Evolutionary conservation across 1,140 invertebrate species (phyloP), one percentile per base, ranked within the genome.

Genomic region (Drosophila melanica): DNA sequence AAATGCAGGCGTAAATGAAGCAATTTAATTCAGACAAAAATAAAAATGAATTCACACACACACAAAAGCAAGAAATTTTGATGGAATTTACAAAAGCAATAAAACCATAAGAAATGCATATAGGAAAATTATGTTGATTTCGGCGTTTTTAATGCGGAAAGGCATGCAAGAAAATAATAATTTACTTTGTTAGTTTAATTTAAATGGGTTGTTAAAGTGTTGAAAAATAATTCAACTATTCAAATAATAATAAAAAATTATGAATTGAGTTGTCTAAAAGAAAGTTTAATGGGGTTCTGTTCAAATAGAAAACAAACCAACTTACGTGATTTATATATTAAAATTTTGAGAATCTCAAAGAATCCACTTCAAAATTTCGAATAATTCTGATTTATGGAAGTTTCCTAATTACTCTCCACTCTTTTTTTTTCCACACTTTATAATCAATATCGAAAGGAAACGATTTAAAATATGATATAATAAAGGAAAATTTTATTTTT

Each of bases 21-120:
- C 82, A 84, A 87, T 87, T 89, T 77, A 89, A 89, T 84, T 84
- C 82, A 75, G 50, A 74, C 77, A 82, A 50, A 67, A 23, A 23
- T 23, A 23, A 68, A 48, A 73, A 67, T 27, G 4, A 27, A 27
- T 23, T n/a, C n/a, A n/a, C n/a, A 65, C 37, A 30, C 58, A 42
- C n/a, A 41, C 42, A 69, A 71, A 73, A 68, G 68, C 41, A 65
- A 70, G 55, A 59, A 44, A 60, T 70, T 62, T 11, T 35, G 58
- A 14, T 35, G 41, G 71, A 69, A 74, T 74, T 69, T 69, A 74
- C 16, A 60, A 62, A 55, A 10, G 42, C 58, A 62, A 69, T 62
- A 69, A 74, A 69, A 66, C 39, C 64, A 23, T 50, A 67, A 33
- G 20, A 69, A 74, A 74, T 47, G 50, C 42, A 42, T 59, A 39